A percentile compares a stretch with the other conserved stretches of the same genome.
phyloP scores from a whole-genome alignment of 2,888 invertebrate genomes.

The Malthinus seriepunctatus region DNA sequence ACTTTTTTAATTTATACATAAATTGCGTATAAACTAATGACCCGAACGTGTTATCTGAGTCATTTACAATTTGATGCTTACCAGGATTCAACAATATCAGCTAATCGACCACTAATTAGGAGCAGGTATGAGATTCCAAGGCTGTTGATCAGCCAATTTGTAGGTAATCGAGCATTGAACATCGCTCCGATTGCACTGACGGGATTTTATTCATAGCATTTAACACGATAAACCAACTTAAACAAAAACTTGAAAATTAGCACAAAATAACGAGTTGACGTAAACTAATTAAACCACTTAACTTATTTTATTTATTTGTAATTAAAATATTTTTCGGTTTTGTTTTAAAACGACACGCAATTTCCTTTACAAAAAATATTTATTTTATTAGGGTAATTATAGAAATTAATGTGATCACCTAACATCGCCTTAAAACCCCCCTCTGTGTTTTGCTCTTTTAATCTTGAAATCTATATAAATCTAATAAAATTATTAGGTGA shows the following conservation, averaged over 20 bases:
- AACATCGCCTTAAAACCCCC: too few species aligned
- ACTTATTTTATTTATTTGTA: constrained; percentile 12
- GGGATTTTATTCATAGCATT: constrained; percentile 24
- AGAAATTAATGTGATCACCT: too few species aligned
- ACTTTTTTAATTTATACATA: constrained; percentile 17
- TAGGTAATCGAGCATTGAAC: constrained; percentile 41
- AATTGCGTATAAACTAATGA: constrained; percentile 33
- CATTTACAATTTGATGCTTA: constrained; percentile 42
- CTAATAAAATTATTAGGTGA: too few species aligned
- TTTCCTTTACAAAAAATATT: too few species aligned
- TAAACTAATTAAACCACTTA: constrained; percentile 21
- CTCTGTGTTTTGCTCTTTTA: too few species aligned
- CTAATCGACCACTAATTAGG: constrained; percentile 52
- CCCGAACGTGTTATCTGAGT: constrained; percentile 41
- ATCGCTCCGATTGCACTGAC: constrained; percentile 36
- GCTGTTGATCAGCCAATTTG: constrained; percentile 50
- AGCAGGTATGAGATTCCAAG: constrained; percentile 49
- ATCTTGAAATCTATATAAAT: too few species aligned
- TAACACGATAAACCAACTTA: constrained; percentile 24
- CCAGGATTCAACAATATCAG: constrained; percentile 47
- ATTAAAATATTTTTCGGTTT: neutral
- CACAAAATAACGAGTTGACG: constrained; percentile 20
- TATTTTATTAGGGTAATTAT: too few species aligned
- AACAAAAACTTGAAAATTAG: constrained; percentile 21
- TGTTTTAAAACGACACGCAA: too few species aligned